Evolutionary conservation across 2,113 vertebrate genomes (phyloP).

Genomic region (Taxidea taxus): DNA sequence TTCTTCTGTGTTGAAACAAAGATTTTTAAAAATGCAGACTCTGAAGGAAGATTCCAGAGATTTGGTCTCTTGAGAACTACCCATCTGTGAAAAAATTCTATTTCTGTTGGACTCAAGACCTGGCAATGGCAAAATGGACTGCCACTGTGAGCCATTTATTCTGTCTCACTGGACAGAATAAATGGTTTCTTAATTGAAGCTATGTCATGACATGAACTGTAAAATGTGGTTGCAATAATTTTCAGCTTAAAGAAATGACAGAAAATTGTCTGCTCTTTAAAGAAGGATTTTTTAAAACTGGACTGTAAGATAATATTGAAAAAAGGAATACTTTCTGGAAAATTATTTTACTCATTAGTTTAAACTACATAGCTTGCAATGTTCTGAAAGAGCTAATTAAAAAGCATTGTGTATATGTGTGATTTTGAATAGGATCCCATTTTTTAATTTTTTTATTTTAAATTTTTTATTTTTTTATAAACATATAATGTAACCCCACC

Average conservation of each 20-base stretch:
- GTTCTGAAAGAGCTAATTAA: constrained; percentile 38
- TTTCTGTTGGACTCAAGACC: constrained; percentile 33
- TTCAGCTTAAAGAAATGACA: constrained; percentile 52
- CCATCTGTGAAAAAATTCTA: constrained; percentile 57
- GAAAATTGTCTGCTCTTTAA: constrained; percentile 43
- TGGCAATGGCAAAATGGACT: constrained; percentile 51
- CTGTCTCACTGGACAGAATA: constrained; percentile 58
- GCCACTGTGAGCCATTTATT: constrained; percentile 38
- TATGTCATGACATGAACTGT: constrained; percentile 48
- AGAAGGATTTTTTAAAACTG: background rate
- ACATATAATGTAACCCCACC: no score
- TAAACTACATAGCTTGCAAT: background rate
- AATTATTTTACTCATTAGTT: constrained; percentile 2
- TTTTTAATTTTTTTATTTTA: no score
- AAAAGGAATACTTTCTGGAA: background rate
- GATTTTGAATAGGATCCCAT: background rate
- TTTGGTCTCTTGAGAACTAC: constrained; percentile 21
- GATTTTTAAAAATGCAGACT: background rate
- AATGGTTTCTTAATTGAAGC: constrained; percentile 63
- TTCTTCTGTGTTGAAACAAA: constrained; percentile 6
- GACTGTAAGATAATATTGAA: background rate
- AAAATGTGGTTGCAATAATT: constrained; percentile 59
- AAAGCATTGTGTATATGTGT: background rate
- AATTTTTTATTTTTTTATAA: no score
- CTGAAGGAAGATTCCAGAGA: constrained; percentile 25